A percentile compares a stretch with the other conserved stretches of the same genome.
phyloP scores from a whole-genome alignment of 2,888 invertebrate genomes.

The Carterocephalus palaemon region DNA sequence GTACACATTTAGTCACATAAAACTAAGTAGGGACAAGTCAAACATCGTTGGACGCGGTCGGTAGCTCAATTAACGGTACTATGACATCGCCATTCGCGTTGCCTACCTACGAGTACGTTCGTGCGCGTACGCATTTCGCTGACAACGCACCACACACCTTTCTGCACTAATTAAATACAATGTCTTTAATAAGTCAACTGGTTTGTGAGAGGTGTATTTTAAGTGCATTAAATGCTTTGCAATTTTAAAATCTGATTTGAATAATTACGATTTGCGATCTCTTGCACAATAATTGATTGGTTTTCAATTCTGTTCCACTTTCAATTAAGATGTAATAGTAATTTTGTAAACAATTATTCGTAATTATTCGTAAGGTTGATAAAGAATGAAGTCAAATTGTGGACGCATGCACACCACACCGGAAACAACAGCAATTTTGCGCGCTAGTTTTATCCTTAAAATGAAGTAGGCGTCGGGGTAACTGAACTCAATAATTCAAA shows the following conservation, averaged over 20 bases:
- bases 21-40: conserved; percentile 6
- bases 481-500: conserved; percentile 41
- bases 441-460: conserved; percentile 46
- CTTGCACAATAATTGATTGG: too few species aligned
- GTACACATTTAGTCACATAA: too few species aligned
- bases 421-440: conserved; percentile 49
- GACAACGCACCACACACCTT: conserved; percentile 38
- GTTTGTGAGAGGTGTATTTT: too few species aligned
- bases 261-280: too few species aligned
- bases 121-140: conserved; percentile 53
- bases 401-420: conserved; percentile 35
- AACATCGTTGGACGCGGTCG: conserved; percentile 41
- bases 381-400: conserved; percentile 43
- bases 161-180: too few species aligned
- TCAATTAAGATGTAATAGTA: too few species aligned
- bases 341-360: conserved; percentile 2
- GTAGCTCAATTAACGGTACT: conserved; percentile 68
- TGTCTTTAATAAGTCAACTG: too few species aligned
- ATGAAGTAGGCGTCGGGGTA: conserved; percentile 50
- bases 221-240: too few species aligned
- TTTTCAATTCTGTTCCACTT: too few species aligned
- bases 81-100: conserved; percentile 54
- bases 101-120: conserved; percentile 59
- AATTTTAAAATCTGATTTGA: too few species aligned
- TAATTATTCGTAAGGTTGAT: neutral